Evolutionary conservation across 30 jellyfish, hydroid and myxozoan genomes (phyloP), one percentile per base, ranked within the genome.

Genomic region (Chironex yamaguchii): DNA sequence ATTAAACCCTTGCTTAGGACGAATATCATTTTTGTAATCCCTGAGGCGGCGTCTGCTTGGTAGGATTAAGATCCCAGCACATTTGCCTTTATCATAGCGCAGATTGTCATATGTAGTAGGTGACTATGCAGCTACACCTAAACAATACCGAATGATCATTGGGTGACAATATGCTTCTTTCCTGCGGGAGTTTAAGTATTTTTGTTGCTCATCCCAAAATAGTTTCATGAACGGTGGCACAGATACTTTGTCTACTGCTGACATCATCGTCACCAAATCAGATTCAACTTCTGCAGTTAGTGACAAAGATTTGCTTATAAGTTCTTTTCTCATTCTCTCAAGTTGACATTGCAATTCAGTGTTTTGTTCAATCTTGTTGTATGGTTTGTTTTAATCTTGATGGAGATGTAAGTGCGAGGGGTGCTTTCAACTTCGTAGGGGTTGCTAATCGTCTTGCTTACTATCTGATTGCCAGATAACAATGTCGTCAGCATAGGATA

Each of bases 161-260:
- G 91, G 94, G 34, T 82, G 91, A 29, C 70, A 82, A 17, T 78
- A 33, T 12, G 36, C 65, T 21, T 86, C 77, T 36, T 67, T 86
- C 25, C 52, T 31, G 54, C 91, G 34, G 29, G 86, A 0, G 62
- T 67, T 26, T 62, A 72, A 24, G 32, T 54, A 73, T 24, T 77
- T 86, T 63, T 86, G 96, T 32, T 86, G 96, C 34, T 86, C 96
- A 34, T 86, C 89, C 96, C 97, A 90, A 79, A 90, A 83, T 31
- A 82, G 76, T 53, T 82, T 82, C 97, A 89, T 82, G 71, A 84
- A 82, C 30, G 96, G 92, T 20, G 93, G 54, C 82, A 76, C 35
- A 26, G 34, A 2, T 2, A 70, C 53, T 49, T 30, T 30, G 32
- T 52, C 32, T 34, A 64, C 65, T 35, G 68, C 33, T 29, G 79